These are phyloP conservation scores for Heterohyrax brucei DNA, from an alignment of 2,797 vertebrate species.

Conservation along the genomic window DNA sequence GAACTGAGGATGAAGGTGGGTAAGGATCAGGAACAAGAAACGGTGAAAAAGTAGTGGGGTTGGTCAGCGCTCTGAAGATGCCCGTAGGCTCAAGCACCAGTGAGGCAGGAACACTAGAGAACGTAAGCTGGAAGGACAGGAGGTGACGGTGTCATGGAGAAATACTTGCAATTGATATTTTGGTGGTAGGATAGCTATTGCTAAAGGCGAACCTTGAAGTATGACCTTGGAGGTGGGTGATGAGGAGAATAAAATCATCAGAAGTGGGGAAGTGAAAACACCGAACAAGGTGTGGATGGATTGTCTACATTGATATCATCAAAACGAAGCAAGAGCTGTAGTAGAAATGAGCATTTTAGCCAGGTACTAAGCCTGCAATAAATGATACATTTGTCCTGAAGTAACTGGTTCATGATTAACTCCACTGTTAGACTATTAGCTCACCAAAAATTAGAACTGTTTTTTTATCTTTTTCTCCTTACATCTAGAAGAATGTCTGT, in stretches of 20 bases:
- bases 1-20: not conserved
- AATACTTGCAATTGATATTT: not conserved
- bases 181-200: not conserved
- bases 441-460: not conserved
- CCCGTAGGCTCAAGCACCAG: not conserved
- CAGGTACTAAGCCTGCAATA: not conserved
- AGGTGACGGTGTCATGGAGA: not conserved
- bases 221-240: not conserved
- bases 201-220: not conserved
- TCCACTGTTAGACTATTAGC: not conserved
- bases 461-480: not conserved
- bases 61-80: not conserved
- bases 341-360: not conserved
- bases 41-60: not conserved
- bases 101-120: not conserved
- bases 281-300: accelerated
- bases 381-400: not conserved
- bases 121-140: not conserved
- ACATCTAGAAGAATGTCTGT: not conserved
- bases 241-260: not conserved
- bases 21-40: not conserved
- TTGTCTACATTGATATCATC: not conserved
- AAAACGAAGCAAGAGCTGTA: not conserved
- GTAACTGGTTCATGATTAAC: not conserved
- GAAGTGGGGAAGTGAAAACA: not conserved